These are phyloP conservation scores for Carassius carassius DNA, from an alignment of 2,113 vertebrate species.

Conservation along the genomic window DNA sequence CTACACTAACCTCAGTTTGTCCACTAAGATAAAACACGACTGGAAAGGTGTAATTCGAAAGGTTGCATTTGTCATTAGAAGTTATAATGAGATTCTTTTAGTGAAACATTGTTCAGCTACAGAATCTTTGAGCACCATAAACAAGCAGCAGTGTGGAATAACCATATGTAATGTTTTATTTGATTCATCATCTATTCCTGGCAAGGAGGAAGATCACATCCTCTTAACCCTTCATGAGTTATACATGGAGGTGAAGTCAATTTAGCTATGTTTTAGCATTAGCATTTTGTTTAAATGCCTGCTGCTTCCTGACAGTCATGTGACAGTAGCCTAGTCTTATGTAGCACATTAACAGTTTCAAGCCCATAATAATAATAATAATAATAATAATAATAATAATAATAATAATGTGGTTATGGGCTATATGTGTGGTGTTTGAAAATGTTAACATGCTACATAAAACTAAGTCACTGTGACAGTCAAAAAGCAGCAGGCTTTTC, in stretches of 20 bases:
- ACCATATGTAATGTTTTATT: conserved; percentile 59
- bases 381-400: neutral
- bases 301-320: neutral
- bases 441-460: neutral
- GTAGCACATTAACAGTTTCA: neutral
- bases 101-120: conserved; percentile 65
- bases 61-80: conserved; percentile 73
- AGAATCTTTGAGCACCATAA: conserved; percentile 67
- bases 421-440: neutral
- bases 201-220: conserved; percentile 59
- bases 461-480: neutral
- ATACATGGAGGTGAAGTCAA: conserved; percentile 59
- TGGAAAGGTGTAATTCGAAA: conserved; percentile 73
- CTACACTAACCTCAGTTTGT: conserved; percentile 62
- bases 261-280: conserved; percentile 52
- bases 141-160: conserved; percentile 67
- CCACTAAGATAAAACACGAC: conserved; percentile 64
- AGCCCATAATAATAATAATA: neutral
- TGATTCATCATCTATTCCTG: conserved; percentile 65
- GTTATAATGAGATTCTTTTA: conserved; percentile 74
- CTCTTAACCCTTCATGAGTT: conserved; percentile 55
- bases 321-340: neutral
- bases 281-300: neutral
- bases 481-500: neutral
- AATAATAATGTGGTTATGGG: neutral